Percentiles rank a stretch among this genome's conserved stretches.
Conservation (phyloP, 2,797 vertebrate species). For the Macropodus opercularis region DNA sequence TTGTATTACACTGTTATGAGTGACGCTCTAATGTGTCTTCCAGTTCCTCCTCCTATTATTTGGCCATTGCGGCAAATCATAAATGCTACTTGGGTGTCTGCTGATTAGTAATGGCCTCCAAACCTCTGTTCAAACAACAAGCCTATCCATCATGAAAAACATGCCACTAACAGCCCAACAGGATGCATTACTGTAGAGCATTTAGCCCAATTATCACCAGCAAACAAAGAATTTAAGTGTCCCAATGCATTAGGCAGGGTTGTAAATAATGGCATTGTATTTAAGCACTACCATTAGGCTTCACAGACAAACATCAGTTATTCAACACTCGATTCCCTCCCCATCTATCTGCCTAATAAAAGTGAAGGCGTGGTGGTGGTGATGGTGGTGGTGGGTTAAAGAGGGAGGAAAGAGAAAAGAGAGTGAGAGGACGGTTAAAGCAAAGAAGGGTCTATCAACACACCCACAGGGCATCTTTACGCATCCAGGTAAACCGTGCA, state of each 20-base stretch:
- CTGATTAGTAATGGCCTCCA: constrained; percentile 56
- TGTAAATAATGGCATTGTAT: constrained; percentile 80
- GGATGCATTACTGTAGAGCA: constrained; percentile 78
- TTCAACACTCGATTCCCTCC: constrained; percentile 72
- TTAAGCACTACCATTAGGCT: constrained; percentile 78
- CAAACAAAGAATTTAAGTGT: constrained; percentile 81
- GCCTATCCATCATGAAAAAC: constrained; percentile 73
- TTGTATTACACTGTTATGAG: neutral
- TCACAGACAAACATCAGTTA: constrained; percentile 73
- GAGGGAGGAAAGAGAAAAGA: constrained; percentile 14
- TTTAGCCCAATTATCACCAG: constrained; percentile 80
- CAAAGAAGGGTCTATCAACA: constrained; percentile 11
- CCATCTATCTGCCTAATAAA: constrained; percentile 77
- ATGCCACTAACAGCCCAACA: constrained; percentile 73
- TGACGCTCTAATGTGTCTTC: neutral
- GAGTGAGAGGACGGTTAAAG: constrained; percentile 12
- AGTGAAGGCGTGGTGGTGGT: constrained; percentile 29
- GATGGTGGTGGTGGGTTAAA: neutral
- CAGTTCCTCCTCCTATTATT: constrained; percentile 22
- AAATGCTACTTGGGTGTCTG: constrained; percentile 40
- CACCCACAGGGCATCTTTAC: constrained; percentile 33
- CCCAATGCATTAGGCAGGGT: constrained; percentile 78
- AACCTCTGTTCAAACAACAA: constrained; percentile 73
- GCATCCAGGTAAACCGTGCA: constrained; percentile 22
- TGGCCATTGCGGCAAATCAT: constrained; percentile 35